Base-by-base conservation (phyloP, 2,888 invertebrate species). In the Spisula subtruncata region DNA sequence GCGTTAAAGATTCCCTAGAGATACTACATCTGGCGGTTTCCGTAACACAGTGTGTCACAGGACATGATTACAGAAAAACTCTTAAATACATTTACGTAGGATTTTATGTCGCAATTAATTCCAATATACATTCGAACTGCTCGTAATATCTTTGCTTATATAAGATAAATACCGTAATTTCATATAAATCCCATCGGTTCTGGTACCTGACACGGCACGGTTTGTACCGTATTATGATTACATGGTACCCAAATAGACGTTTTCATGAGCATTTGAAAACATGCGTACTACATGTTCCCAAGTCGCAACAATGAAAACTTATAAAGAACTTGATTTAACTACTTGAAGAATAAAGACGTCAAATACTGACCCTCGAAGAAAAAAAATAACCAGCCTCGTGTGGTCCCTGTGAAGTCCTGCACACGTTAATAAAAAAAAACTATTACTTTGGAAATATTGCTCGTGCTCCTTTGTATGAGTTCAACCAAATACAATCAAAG, bases 1-100 rank as follows among this genome's bases (percentile, higher is more conserved):
- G 79, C 83, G 83, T 82, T 54, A 83, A 82, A 83, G 66, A 87
- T 83, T 41, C 48, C 20, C 18, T 75, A 16, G 51, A 48, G 81
- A 83, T 66, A 66, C n/a, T 56, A 82, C 29, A n/a, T 20, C 46
- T 66, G 25, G 66, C 14, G 0, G 25, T 20, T 41, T 66, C 41
- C n/a, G 83, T 83, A 56, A 83, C 83, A 83, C 35, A 41, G 32
- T 20, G 83, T 83, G 35, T 66, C 83, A 83, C 4, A 8, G 25
- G 18, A 32, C 32, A 35, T 35, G 25, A 35, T 35, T 35, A 75
- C 75, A 35, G 1, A 16, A 35, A 75, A 75, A 75, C 35, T 32
- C 35, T 75, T 75, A 35, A 75, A 75, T 75, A 75, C 75, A 35
- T 35, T 35, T 32, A 75, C 16, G 16, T 75, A 35, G 25, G 75